phyloP scores from a whole-genome alignment of 2,113 vertebrate species.

The Nothobranchius furzeri region DNA sequence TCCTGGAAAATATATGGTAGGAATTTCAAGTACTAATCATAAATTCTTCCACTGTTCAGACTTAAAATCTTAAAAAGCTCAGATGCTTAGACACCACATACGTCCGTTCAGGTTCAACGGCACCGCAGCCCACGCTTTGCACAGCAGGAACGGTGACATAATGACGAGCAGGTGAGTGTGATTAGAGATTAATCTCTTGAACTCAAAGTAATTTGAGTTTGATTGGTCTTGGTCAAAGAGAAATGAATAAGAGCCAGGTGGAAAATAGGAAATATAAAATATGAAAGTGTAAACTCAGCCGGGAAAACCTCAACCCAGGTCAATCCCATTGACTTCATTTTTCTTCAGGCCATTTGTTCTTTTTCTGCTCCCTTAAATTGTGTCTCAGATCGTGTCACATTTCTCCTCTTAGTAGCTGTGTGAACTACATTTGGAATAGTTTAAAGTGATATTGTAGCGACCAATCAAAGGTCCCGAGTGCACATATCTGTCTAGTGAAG shows the following conservation, averaged over 20 bases:
- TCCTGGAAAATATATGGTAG: background rate
- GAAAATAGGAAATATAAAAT: background rate
- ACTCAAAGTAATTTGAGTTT: background rate
- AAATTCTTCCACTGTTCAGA: background rate
- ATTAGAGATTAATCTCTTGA: background rate
- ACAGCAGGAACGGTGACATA: too few species aligned
- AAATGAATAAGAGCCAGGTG: background rate
- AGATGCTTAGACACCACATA: background rate
- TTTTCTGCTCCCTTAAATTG: background rate
- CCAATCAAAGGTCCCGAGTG: conserved; percentile 15
- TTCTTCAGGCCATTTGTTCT: background rate
- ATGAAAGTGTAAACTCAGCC: background rate
- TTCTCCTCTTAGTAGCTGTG: conserved; percentile 3
- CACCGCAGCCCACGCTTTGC: background rate
- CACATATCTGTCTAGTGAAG: conserved; percentile 31
- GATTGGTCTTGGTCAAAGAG: background rate
- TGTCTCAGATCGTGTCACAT: conserved; percentile 11
- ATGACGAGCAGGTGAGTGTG: background rate
- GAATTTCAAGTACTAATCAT: background rate
- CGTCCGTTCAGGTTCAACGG: background rate
- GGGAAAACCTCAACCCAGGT: background rate
- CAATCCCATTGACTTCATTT: background rate
- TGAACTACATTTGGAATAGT: conserved; percentile 20
- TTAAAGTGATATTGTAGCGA: conserved; percentile 21
- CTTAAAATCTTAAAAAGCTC: background rate